Evolutionary conservation across 2,797 vertebrate genomes (phyloP), one percentile per base, ranked within the genome.

Genomic region (Phoxinus dragarum): DNA sequence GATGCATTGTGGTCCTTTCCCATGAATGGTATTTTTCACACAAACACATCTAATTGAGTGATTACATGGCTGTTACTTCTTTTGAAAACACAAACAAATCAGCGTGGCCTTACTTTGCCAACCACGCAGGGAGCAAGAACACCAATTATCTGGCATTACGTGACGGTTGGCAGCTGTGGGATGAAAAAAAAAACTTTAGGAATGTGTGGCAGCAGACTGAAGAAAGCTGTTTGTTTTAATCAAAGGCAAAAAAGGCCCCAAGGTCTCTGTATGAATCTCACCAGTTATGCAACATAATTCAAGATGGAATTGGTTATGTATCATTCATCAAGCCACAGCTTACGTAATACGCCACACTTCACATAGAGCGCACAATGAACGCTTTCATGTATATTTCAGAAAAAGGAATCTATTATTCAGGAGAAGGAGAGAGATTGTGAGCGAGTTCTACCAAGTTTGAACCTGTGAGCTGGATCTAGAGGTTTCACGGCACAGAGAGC

Each of bases 321-420:
- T 88, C 89, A 91, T 90, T 89, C 90, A 54, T 86, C 75, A 87
- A 89, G 87, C 80, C 27, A 80, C 31, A 44, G 52, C 86, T 93
- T 94, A 94, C 54, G 89, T 94, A 94, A 95, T 82, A 84, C 68
- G 75, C 82, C 75, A 61, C 68, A 54, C 61, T 84, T 84, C 75
- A 81, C 52, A 81, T 72, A 79, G 82, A 86, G 88, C 59, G 36
- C 75, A 91, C 87, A 89, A 66, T 47, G 59, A 80, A 75, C 27
- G 23, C 89, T 90, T 93, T 94, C 90, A 94, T 94, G 90, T 91
- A 92, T 94, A 91, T 94, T 94, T 93, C 88, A 93, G 88, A 75
- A 44, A 86, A 68, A 91, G 91, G 67, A 74, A 92, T 93, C 91
- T 92, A 93, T 94, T 88, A 93, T 85, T 38, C 72, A 85, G 80